A percentile compares a stretch with the other conserved stretches of the same genome.
phyloP scores from a whole-genome alignment of 2,888 invertebrate species.

The Rosalia funebris region DNA sequence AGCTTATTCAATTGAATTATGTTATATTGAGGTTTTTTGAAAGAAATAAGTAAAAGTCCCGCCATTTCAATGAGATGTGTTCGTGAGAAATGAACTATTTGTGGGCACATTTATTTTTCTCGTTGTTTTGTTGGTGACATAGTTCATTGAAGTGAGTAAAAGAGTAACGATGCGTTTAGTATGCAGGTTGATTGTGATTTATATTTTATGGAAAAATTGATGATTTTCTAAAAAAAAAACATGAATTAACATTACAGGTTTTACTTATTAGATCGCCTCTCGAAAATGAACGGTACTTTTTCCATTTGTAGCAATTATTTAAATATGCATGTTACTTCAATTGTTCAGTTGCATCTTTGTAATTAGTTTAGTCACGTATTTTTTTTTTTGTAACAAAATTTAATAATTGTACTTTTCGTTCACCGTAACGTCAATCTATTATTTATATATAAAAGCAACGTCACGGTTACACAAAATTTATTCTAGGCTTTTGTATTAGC shows the following conservation, averaged over 20 bases:
- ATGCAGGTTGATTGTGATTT: slow-evolving; percentile 26
- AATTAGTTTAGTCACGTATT: slow-evolving; percentile 23
- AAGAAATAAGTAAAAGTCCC: no score
- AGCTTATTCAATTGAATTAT: no score
- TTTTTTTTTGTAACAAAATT: slow-evolving; percentile 7
- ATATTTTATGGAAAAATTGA: slow-evolving; percentile 25
- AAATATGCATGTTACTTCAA: slow-evolving; percentile 20
- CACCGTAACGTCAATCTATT: background rate
- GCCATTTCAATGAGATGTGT: no score
- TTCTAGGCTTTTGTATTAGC: slow-evolving; percentile 1
- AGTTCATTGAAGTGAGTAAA: background rate
- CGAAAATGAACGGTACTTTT: slow-evolving; percentile 40
- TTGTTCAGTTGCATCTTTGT: slow-evolving; percentile 33
- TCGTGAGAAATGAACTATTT: slow-evolving; percentile 4
- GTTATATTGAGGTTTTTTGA: no score
- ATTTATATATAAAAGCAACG: background rate
- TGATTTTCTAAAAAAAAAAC: slow-evolving; percentile 23
- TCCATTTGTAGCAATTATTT: slow-evolving; percentile 16
- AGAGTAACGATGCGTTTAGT: slow-evolving; percentile 25
- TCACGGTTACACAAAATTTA: background rate
- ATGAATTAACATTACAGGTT: slow-evolving; percentile 28
- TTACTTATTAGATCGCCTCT: slow-evolving; percentile 1
- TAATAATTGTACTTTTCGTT: slow-evolving; percentile 5
- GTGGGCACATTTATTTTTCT: background rate
- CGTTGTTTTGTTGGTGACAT: background rate